Conservation (phyloP, 2,888 invertebrate species). For the Chrysina gloriosa region DNA sequence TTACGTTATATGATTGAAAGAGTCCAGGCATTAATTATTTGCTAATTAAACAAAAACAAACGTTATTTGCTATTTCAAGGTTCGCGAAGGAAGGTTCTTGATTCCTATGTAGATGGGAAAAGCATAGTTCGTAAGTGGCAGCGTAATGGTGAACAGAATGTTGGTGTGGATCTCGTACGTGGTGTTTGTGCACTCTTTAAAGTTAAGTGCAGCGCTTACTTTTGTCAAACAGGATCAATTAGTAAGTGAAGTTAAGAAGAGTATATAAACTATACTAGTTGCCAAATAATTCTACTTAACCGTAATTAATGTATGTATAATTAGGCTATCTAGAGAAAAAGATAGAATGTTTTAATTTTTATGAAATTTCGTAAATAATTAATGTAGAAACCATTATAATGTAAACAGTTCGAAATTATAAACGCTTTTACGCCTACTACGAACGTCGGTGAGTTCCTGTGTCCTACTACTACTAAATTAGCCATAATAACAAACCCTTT, state of each 20-base stretch:
- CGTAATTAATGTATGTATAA: not conserved
- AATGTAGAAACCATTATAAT: no score
- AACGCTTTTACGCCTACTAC: no score
- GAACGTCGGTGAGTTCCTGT: no score
- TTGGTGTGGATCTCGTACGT: slow-evolving; percentile 13
- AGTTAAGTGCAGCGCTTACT: not conserved
- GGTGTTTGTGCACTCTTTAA: not conserved
- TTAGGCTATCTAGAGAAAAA: not conserved
- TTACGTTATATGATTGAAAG: slow-evolving; percentile 2
- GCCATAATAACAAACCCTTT: no score
- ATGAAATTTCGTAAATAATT: no score
- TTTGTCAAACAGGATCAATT: slow-evolving; percentile 8
- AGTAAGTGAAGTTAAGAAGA: slow-evolving; percentile 1
- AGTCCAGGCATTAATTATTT: not conserved
- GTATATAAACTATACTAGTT: no score
- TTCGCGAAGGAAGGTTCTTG: slow-evolving; percentile 26
- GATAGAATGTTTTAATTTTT: no score
- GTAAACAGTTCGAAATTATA: no score
- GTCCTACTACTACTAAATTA: no score
- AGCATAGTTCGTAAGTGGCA: slow-evolving; percentile 4
- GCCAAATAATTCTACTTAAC: no score
- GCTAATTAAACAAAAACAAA: not conserved
- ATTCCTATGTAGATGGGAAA: not conserved
- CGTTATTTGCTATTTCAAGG: slow-evolving; percentile 9
- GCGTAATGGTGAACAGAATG: not conserved